These are phyloP conservation scores for Synergus itoensis DNA, from an alignment of 2,888 invertebrate species.

Conservation along the genomic window DNA sequence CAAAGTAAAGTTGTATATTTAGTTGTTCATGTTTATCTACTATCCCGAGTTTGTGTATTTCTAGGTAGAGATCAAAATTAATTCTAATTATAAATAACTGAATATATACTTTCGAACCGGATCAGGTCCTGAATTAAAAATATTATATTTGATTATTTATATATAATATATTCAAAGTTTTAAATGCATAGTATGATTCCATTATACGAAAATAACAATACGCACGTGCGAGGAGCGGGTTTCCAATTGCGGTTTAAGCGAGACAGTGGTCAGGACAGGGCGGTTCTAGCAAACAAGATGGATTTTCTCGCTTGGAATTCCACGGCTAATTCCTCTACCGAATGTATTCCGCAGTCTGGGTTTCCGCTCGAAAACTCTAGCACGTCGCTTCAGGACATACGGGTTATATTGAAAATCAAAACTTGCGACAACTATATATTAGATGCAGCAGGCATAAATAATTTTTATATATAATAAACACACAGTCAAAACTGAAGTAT, in stretches of 20 bases:
- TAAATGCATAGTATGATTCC: no score
- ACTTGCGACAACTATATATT: not conserved
- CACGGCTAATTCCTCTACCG: constrained; percentile 43
- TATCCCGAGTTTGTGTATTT: no score
- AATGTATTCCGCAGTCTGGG: constrained; percentile 43
- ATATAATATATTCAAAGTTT: no score
- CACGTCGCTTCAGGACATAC: not conserved
- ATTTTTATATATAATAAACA: not conserved
- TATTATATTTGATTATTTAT: no score
- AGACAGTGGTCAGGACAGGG: constrained; percentile 47
- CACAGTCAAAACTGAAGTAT: not conserved
- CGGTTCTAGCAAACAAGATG: constrained; percentile 57
- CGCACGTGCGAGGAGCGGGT: not conserved
- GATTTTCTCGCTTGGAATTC: constrained; percentile 56
- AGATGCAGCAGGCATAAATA: not conserved
- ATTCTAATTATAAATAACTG: no score
- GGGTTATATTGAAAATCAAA: constrained; percentile 5
- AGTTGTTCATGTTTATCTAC: no score
- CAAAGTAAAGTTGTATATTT: no score
- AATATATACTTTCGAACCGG: no score
- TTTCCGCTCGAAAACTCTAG: constrained; percentile 34
- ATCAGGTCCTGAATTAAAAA: no score
- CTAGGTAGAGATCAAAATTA: no score
- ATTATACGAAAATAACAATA: no score
- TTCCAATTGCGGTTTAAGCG: constrained; percentile 53